A percentile compares a stretch with the other conserved stretches of the same genome.
phyloP scores from a whole-genome alignment of 92 coral and sea anemone genomes.

The Nematostella vectensis region DNA sequence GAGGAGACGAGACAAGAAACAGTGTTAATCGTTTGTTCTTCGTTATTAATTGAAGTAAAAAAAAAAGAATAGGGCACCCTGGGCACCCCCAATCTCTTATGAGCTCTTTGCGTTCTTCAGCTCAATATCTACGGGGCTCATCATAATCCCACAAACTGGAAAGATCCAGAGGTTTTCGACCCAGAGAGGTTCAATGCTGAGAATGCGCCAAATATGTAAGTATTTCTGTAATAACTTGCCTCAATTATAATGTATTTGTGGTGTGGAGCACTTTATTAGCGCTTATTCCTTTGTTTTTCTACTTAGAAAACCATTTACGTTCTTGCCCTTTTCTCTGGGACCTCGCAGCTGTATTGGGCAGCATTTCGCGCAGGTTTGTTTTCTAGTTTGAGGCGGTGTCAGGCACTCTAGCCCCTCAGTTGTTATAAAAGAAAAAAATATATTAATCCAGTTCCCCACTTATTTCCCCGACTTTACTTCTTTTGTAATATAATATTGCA shows the following conservation, averaged over 20 bases:
- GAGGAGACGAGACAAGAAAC: too few relatives aligned
- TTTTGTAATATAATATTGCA: too few relatives aligned
- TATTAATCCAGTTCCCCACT: too few relatives aligned
- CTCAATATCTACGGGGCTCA: constrained; percentile 11
- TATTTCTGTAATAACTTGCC: not conserved
- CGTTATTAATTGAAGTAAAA: too few relatives aligned
- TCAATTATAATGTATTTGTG: not conserved
- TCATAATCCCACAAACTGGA: constrained; percentile 9
- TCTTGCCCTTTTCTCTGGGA: constrained; percentile 19
- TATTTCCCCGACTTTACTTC: too few relatives aligned
- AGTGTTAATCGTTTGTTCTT: too few relatives aligned
- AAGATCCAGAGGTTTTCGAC: constrained; percentile 22
- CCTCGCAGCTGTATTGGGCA: constrained; percentile 32
- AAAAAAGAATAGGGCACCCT: too few relatives aligned
- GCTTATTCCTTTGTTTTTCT: constrained; percentile 10
- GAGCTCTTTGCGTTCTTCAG: not conserved
- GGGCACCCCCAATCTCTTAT: too few relatives aligned
- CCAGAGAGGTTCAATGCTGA: constrained; percentile 29
- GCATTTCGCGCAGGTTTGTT: constrained; percentile 25
- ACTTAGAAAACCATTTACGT: constrained; percentile 5
- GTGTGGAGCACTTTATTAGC: constrained; percentile 4
- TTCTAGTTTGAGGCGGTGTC: too few relatives aligned
- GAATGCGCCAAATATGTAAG: constrained; percentile 22
- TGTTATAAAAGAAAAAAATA: too few relatives aligned
- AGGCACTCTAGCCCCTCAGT: too few relatives aligned